Evolutionary conservation across 2,113 vertebrate genomes (phyloP).

Genomic region (Chaetops frenatus): DNA sequence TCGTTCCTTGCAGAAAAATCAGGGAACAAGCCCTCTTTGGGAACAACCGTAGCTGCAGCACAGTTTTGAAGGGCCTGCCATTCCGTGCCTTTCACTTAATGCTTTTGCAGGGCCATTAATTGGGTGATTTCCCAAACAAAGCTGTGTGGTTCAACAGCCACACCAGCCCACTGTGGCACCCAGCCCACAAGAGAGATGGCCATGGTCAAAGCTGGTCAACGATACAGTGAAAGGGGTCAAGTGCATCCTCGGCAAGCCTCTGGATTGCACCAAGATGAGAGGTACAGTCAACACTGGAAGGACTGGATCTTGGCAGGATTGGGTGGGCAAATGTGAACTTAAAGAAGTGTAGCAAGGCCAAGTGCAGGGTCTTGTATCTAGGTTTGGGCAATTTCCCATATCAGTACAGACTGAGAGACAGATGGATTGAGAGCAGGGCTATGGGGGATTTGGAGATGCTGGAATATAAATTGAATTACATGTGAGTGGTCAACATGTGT

Average conservation of each 20-base stretch:
- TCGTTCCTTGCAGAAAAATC: not conserved
- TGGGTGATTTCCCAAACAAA: not conserved
- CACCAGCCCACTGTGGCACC: not conserved
- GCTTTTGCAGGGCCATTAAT: not conserved
- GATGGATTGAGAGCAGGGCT: not conserved
- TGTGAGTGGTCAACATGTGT: fast-evolving
- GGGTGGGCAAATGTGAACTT: not conserved
- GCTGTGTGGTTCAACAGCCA: fast-evolving
- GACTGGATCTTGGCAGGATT: not conserved
- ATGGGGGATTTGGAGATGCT: not conserved
- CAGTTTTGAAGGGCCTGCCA: not conserved
- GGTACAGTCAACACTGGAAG: not conserved
- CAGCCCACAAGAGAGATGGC: not conserved
- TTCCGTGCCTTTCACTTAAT: not conserved
- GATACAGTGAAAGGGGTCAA: not conserved
- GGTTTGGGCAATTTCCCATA: not conserved
- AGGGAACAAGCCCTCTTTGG: not conserved
- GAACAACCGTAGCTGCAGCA: not conserved
- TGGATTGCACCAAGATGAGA: not conserved
- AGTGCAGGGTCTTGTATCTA: not conserved
- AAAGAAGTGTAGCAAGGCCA: not conserved
- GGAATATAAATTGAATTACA: not conserved
- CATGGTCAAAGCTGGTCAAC: not conserved
- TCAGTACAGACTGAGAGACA: not conserved
- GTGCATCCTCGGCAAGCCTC: not conserved